These are phyloP conservation scores for Turritopsis rubra DNA, from an alignment of 30 jellyfish, hydroid and myxozoan species.

Conservation along the genomic window DNA sequence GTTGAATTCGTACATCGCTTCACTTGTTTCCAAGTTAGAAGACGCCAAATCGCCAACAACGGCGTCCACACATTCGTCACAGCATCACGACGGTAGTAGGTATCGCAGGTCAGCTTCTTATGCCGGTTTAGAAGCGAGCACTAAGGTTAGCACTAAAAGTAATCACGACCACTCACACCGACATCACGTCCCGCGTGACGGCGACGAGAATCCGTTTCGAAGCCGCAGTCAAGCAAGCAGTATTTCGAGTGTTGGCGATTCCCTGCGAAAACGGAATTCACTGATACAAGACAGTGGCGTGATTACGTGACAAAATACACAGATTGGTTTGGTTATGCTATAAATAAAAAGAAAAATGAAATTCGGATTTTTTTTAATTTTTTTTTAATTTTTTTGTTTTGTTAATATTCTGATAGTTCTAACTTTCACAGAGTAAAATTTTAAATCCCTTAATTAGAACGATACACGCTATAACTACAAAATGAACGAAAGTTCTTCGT, in stretches of 20 bases:
- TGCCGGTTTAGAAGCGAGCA: slow-evolving; percentile 18
- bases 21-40: slow-evolving; percentile 49
- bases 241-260: slow-evolving; percentile 6
- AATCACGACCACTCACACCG: slow-evolving; percentile 4
- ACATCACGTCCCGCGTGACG: not conserved
- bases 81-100: not conserved
- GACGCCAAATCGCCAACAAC: slow-evolving; percentile 21
- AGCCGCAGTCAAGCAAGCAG: slow-evolving; percentile 20
- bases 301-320: not conserved
- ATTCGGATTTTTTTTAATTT: not conserved
- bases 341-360: not conserved
- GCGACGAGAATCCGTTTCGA: slow-evolving; percentile 12
- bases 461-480: no score
- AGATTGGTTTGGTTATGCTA: not conserved
- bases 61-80: not conserved
- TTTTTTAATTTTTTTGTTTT: no score
- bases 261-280: not conserved
- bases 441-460: no score
- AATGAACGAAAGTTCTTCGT: no score
- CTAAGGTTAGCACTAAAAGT: not conserved
- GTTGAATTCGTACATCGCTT: slow-evolving; percentile 53
- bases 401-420: no score
- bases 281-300: not conserved
- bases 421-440: no score
- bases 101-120: slow-evolving; percentile 15